Conservation (phyloP, 1,140 invertebrate species). For the Antheraea mylitta region DNA sequence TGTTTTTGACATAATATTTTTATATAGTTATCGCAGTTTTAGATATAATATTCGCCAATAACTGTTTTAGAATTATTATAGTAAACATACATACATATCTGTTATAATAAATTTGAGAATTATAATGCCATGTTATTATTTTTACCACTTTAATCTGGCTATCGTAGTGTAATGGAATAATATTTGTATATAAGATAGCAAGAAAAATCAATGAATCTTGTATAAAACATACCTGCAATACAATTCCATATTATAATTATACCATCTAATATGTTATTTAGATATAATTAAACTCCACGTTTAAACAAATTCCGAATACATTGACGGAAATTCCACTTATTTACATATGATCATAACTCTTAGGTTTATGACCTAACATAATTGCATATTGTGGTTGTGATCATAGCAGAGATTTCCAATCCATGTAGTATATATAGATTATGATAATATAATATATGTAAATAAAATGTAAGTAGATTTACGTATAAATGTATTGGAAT, state of each 20-base stretch:
- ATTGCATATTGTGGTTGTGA: constrained; percentile 76
- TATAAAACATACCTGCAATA: not conserved
- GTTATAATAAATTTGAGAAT: constrained; percentile 60
- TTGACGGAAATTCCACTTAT: no score
- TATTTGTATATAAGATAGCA: no score
- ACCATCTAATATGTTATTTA: no score
- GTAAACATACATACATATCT: constrained; percentile 52
- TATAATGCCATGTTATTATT: constrained; percentile 26
- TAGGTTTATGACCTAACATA: constrained; percentile 42
- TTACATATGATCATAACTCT: constrained; percentile 34
- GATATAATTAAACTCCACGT: no score
- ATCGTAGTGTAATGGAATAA: no score
- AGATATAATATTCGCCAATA: constrained; percentile 14
- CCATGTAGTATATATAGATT: constrained; percentile 57
- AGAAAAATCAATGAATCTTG: not conserved
- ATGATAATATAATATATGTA: constrained; percentile 50
- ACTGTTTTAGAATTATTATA: constrained; percentile 22
- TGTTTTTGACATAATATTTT: not conserved
- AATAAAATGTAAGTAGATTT: constrained; percentile 60
- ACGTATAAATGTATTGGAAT: constrained; percentile 67
- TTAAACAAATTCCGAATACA: constrained; percentile 19
- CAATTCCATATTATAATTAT: not conserved
- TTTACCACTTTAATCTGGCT: not conserved
- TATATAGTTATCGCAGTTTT: not conserved
- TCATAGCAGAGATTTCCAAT: constrained; percentile 71